Conservation (phyloP, 2,797 vertebrate species). For the Centroberyx gerrardi region DNA sequence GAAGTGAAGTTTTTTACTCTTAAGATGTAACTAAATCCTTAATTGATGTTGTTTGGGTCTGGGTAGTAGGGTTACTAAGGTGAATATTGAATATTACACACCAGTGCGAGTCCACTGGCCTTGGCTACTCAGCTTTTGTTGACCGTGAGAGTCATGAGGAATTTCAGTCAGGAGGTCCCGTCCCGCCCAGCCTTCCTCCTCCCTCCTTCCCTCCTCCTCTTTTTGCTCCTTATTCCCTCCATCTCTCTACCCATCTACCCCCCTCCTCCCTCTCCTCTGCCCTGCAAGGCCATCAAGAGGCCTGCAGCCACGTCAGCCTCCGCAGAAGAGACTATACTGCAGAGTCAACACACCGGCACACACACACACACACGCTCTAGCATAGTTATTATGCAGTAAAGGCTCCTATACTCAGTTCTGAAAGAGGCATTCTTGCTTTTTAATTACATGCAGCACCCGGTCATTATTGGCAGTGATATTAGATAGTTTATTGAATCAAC, state of each 20-base stretch:
- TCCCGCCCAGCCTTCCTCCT: conserved; percentile 27
- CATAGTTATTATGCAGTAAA: conserved; percentile 65
- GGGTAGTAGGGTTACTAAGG: not conserved
- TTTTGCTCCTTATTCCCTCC: conserved; percentile 6
- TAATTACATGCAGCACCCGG: conserved; percentile 56
- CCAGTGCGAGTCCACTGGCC: conserved; percentile 36
- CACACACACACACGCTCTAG: conserved; percentile 33
- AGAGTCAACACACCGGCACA: conserved; percentile 41
- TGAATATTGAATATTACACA: conserved; percentile 64
- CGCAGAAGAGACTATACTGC: conserved; percentile 29
- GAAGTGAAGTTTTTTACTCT: not conserved
- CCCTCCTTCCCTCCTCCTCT: conserved; percentile 23
- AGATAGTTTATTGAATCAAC: conserved; percentile 79
- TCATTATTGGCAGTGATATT: conserved; percentile 72
- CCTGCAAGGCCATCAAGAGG: conserved; percentile 46
- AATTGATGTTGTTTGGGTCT: not conserved
- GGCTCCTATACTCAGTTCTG: conserved; percentile 36
- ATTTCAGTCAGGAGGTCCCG: conserved; percentile 61
- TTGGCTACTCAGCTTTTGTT: conserved; percentile 59
- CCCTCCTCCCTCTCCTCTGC: conserved; percentile 46
- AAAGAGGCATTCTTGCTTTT: conserved; percentile 64
- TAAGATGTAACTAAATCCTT: not conserved
- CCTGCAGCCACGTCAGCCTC: conserved; percentile 75
- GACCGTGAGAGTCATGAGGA: conserved; percentile 81
- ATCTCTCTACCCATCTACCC: conserved; percentile 23